Evolutionary conservation across 1,140 invertebrate species (phyloP).

Genomic region (Hydropsyche tenuis): DNA sequence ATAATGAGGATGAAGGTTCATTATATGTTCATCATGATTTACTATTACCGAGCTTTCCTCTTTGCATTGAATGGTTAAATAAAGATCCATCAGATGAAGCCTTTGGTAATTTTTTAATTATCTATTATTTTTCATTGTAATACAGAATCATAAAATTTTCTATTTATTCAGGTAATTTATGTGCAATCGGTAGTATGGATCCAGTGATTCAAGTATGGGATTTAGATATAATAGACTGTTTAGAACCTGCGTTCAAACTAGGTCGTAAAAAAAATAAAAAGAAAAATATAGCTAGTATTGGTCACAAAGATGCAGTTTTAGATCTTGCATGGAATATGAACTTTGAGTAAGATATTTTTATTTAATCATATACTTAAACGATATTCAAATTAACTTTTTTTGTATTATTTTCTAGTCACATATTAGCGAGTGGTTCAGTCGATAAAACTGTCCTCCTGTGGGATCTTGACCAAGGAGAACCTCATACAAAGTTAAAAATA

Average conservation of each 20-base stretch:
- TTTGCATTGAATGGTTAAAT: conserved; percentile 92
- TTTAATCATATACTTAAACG: not conserved
- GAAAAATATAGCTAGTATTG: conserved; percentile 68
- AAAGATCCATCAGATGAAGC: conserved; percentile 74
- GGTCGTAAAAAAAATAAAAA: conserved; percentile 82
- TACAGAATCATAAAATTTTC: not conserved
- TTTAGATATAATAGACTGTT: conserved; percentile 87
- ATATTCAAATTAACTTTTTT: conserved; percentile 34
- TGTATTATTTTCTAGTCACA: conserved; percentile 69
- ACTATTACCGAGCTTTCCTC: conserved; percentile 83
- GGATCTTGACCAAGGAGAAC: conserved; percentile 84
- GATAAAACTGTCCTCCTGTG: conserved; percentile 90
- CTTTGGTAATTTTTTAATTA: conserved; percentile 60
- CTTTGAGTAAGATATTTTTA: conserved; percentile 59
- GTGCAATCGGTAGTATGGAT: conserved; percentile 91
- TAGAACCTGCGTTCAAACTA: conserved; percentile 85
- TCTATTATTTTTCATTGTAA: not conserved
- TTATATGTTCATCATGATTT: conserved; percentile 95
- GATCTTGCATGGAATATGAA: conserved; percentile 90
- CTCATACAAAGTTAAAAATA: conserved; percentile 74
- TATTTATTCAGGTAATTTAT: conserved; percentile 74
- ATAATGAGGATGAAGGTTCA: conserved; percentile 86
- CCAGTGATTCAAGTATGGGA: conserved; percentile 95
- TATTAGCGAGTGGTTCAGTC: conserved; percentile 90
- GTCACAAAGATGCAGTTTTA: conserved; percentile 91